Base-by-base conservation (phyloP, 1,140 invertebrate genomes). In the Vanessa tameamea region DNA sequence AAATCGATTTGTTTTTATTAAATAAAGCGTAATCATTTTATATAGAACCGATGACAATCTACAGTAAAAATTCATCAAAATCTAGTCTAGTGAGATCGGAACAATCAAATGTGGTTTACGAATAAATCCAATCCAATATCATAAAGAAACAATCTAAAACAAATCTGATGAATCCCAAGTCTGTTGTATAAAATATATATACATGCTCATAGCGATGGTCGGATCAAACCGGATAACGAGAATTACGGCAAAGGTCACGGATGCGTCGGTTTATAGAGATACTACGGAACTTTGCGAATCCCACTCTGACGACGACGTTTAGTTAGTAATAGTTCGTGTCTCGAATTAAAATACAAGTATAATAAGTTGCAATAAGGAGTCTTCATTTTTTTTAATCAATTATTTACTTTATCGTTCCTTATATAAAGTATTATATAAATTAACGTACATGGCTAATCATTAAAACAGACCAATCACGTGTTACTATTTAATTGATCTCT, bases 181-280 rank as follows among this genome's bases (percentile, higher is more conserved):
- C 20, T 57, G 8, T 16, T 20, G 20, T 9, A 57, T n/a, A 53
- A 53, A n/a, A 53, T 16, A 16, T 7, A n/a, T 16, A n/a, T 50
- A 43, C 37, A 43, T 53, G n/a, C n/a, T 9, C 51, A 53, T 8
- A 53, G 51, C 11, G 53, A 55, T 23, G 13, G 43, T 50, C 59
- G 61, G 47, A 82, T 80, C 71, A 66, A 55, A 69, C 20, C 13
- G 16, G 8, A 57, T 57, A 47, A 61, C 43, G 8, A 43, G 47
- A 51, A 66, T 50, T 66, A 31, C 14, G 6, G 47, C 47, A 50
- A 66, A 66, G 64, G 47, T 72, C 64, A 66, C 70, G 69, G 12
- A 65, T 65, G 47, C 66, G 53, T 59, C 64, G 69, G 12, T 59
- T 65, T 16, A 57, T 26, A 31, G 9, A 72, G 53, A 14, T 26